These are phyloP conservation scores for Lithosia quadra DNA, from an alignment of 2,888 invertebrate species.

Conservation along the genomic window DNA sequence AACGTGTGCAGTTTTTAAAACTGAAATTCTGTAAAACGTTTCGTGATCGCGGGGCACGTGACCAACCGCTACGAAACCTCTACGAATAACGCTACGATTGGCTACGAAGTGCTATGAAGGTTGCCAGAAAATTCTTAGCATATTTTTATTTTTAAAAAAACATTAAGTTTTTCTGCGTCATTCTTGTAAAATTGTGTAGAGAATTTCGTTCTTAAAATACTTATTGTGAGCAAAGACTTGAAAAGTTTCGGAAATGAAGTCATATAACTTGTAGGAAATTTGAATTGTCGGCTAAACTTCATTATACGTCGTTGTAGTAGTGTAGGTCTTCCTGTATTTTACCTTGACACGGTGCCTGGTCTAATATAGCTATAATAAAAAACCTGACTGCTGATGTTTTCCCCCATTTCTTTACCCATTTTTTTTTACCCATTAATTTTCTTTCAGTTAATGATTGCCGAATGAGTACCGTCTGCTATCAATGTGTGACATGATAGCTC, in stretches of 20 bases:
- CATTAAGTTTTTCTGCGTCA: neutral
- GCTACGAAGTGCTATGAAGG: slow-evolving; percentile 46
- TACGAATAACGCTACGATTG: slow-evolving; percentile 39
- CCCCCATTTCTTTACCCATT: too few relatives aligned
- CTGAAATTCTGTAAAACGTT: slow-evolving; percentile 81
- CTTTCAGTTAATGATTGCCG: too few relatives aligned
- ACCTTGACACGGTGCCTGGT: neutral
- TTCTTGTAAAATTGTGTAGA: neutral
- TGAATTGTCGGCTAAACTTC: slow-evolving; percentile 32
- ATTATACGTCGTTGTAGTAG: slow-evolving; percentile 34
- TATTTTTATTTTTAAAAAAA: slow-evolving; percentile 11
- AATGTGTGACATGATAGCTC: too few relatives aligned
- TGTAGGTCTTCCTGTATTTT: neutral
- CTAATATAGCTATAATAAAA: neutral
- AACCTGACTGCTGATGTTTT: too few relatives aligned
- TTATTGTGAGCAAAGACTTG: neutral
- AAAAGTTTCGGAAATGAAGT: slow-evolving; percentile 16
- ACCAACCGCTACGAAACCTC: slow-evolving; percentile 57
- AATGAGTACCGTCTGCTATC: too few relatives aligned
- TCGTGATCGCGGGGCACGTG: slow-evolving; percentile 76
- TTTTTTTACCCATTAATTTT: too few relatives aligned
- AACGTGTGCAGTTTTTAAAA: slow-evolving; percentile 64
- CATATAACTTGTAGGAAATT: slow-evolving; percentile 21
- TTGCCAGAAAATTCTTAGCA: slow-evolving; percentile 18
- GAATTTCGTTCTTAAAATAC: slow-evolving; percentile 1